Conservation (phyloP, 2,888 invertebrate genomes). For the Baronia brevicornis region DNA sequence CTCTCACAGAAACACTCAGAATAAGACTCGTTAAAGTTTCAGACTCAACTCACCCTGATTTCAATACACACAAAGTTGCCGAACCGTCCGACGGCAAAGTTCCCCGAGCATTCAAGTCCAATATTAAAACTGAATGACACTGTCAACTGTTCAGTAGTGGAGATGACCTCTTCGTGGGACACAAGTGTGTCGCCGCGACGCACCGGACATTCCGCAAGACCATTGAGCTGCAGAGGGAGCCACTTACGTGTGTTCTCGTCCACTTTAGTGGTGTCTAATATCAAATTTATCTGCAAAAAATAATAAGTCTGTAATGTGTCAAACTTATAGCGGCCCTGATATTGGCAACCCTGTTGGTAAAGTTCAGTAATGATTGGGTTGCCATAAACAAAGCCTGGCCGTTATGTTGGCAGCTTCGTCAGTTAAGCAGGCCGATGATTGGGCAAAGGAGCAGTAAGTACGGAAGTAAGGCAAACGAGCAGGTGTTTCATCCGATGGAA, state of each 20-base stretch:
- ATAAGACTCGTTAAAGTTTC: neutral
- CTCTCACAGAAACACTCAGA: neutral
- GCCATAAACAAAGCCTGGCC: too few relatives aligned
- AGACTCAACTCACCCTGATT: conserved; percentile 73
- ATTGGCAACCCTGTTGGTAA: too few relatives aligned
- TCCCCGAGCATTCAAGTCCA: conserved; percentile 75
- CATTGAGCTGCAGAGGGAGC: conserved; percentile 84
- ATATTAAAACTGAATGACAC: conserved; percentile 77
- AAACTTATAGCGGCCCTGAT: too few relatives aligned
- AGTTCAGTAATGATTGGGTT: too few relatives aligned
- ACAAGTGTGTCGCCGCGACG: conserved; percentile 72
- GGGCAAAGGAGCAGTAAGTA: too few relatives aligned
- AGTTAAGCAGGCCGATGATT: too few relatives aligned
- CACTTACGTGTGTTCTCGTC: conserved; percentile 78
- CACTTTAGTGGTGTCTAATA: conserved; percentile 81
- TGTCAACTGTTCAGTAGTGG: conserved; percentile 84
- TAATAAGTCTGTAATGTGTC: conserved; percentile 3
- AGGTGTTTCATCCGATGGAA: too few relatives aligned
- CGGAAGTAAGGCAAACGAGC: too few relatives aligned
- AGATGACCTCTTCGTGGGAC: conserved; percentile 84
- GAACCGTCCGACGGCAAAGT: conserved; percentile 84
- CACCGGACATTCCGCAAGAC: conserved; percentile 85
- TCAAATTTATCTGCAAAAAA: conserved; percentile 77
- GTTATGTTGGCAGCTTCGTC: too few relatives aligned
- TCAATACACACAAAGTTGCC: conserved; percentile 79